These are phyloP conservation scores for Halichondria panicea DNA, from an alignment of 37 sponge, comb jelly and placozoan genomes.

Conservation along the genomic window DNA sequence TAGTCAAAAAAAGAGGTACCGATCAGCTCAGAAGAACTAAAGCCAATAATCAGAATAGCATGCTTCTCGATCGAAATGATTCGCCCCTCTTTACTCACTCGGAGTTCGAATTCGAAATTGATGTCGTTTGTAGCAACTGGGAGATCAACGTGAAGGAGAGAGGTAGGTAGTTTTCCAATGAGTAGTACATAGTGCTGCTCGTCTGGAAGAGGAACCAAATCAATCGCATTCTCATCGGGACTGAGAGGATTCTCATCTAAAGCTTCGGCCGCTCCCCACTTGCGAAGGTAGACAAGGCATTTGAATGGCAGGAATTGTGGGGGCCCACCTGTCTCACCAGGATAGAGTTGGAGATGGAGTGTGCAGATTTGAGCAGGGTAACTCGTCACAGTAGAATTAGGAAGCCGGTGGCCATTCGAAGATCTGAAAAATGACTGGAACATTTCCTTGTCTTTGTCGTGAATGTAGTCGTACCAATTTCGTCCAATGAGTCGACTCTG, in stretches of 20 bases:
- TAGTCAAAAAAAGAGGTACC: slow-evolving; percentile 69
- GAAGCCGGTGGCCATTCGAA: not conserved
- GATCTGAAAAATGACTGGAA: slow-evolving; percentile 8
- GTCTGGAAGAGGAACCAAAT: not conserved
- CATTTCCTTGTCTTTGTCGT: slow-evolving; percentile 12
- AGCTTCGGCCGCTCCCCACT: slow-evolving; percentile 20
- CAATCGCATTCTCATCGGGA: not conserved
- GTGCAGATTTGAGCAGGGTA: slow-evolving; percentile 17
- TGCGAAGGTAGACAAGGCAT: slow-evolving; percentile 49
- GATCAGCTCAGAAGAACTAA: slow-evolving; percentile 29
- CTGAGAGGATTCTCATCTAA: not conserved
- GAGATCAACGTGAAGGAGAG: slow-evolving; percentile 29
- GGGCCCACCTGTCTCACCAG: slow-evolving; percentile 22
- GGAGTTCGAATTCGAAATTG: slow-evolving; percentile 55
- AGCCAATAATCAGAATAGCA: slow-evolving; percentile 57
- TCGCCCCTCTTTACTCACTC: slow-evolving; percentile 54
- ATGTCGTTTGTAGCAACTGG: slow-evolving; percentile 43
- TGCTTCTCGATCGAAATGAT: slow-evolving; percentile 65
- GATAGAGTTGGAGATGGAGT: slow-evolving; percentile 21
- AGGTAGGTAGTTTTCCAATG: slow-evolving; percentile 24
- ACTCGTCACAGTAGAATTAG: slow-evolving; percentile 3
- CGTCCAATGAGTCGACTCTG: slow-evolving; percentile 49
- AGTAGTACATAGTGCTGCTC: slow-evolving; percentile 5
- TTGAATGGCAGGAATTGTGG: slow-evolving; percentile 34
- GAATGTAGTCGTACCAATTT: slow-evolving; percentile 36